Base-by-base conservation (phyloP, 2,888 invertebrate genomes). In the Lasius fuliginosus region DNA sequence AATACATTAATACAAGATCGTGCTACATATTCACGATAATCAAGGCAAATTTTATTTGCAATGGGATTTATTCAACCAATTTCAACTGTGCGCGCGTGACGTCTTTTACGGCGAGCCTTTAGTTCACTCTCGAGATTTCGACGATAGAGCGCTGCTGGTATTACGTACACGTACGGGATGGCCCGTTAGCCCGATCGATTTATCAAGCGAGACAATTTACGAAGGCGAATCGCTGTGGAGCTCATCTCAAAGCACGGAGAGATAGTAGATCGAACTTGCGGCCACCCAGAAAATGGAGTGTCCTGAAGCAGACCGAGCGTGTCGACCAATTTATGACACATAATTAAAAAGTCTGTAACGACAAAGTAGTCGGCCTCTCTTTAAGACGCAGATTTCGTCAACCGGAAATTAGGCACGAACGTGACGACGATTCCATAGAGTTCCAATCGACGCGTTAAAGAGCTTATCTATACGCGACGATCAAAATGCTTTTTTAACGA, bases 301-400 rank as follows among this genome's bases (percentile, higher is more conserved):
- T 93, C 93, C 92, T 90, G 86, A 84, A 92, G 87, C 91, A 89
- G 89, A 89, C 92, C 90, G 89, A 91, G 92, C 93, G 93, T 93
- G 91, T 93, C 93, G 91, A 87, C 90, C 93, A 92, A 93, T 93
- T 94, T 93, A 93, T 93, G 93, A 93, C 93, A 93, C 90, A 92
- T 92, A 93, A 93, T 94, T 94, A 94, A 93, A 93, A 93, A 93
- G 92, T 93, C 92, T 91, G 91, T 88, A 85, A n/a, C 88, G 86
- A 88, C 89, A 84, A 88, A 87, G 82, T 86, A 89, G 88, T 49
- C 36, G 12, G n/a, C n/a, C 6, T 90, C 88, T 85, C 88, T 91
- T 88, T 88, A 56, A 85, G 84, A 85, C 87, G 53, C 53, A 85
- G 88, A 89, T 90, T 90, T 89, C 89, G 89, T 87, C 89, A 85